phyloP scores from a whole-genome alignment of 2,888 invertebrate species.

The Stegana nigrithorax region DNA sequence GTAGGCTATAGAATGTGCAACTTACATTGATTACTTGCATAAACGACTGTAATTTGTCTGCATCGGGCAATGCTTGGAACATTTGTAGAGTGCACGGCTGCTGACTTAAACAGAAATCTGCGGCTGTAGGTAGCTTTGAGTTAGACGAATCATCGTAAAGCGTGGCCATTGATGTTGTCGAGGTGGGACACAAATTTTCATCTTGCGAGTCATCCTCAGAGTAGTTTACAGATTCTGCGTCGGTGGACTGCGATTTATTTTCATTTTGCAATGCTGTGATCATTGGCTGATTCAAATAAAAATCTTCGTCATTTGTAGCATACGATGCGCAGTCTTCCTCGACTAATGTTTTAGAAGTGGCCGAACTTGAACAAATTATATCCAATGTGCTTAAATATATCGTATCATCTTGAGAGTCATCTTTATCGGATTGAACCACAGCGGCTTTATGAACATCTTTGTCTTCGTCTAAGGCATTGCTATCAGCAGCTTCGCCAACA shows the following conservation, averaged over 20 bases:
- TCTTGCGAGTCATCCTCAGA: not conserved
- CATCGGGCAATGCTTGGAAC: conserved; percentile 58
- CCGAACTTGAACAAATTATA: no score
- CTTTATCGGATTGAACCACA: conserved; percentile 61
- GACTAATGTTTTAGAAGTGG: no score
- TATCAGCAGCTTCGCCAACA: conserved; percentile 38
- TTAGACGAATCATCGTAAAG: no score
- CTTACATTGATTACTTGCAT: conserved; percentile 59
- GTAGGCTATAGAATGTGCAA: not conserved
- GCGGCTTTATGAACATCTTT: no score
- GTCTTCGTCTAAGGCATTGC: no score
- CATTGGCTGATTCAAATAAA: no score
- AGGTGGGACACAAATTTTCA: not conserved
- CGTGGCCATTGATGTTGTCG: conserved; percentile 16
- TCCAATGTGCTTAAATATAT: no score
- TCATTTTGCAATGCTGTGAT: conserved; percentile 31
- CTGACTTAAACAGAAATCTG: conserved; percentile 61
- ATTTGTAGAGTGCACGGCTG: conserved; percentile 58
- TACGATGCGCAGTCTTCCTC: no score
- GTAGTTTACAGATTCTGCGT: no score
- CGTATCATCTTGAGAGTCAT: conserved; percentile 54
- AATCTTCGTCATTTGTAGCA: no score
- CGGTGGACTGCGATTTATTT: conserved; percentile 43
- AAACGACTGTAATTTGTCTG: conserved; percentile 60
- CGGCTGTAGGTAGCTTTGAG: conserved; percentile 53